Percentiles rank a stretch among this genome's conserved stretches.
These are phyloP conservation scores for Enhydra lutris DNA, from an alignment of 2,113 vertebrate genomes.

Conservation along the genomic window DNA sequence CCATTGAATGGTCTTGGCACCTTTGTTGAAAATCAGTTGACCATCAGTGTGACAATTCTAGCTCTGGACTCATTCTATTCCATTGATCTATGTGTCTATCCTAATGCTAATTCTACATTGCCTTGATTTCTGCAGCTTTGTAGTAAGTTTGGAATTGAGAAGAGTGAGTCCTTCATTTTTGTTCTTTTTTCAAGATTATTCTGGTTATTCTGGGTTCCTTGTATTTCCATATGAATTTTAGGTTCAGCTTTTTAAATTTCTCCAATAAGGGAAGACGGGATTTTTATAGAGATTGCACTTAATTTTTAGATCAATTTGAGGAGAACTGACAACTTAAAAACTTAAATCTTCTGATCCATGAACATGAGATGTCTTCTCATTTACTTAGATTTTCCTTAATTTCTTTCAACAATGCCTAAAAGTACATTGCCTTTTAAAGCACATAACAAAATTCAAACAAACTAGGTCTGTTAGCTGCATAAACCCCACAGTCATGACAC, in stretches of 20 bases:
- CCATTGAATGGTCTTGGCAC: neutral
- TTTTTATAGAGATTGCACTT: neutral
- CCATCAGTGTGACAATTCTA: neutral
- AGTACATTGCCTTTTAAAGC: neutral
- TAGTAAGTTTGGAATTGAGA: neutral
- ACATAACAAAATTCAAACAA: neutral
- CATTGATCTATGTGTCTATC: neutral
- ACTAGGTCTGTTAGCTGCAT: neutral
- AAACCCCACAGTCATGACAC: neutral
- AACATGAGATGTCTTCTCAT: neutral
- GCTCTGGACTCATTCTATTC: neutral
- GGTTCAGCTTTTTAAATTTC: neutral
- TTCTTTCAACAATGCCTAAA: neutral
- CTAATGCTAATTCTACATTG: neutral
- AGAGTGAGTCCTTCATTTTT: neutral
- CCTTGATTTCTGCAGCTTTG: neutral
- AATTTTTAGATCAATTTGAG: neutral
- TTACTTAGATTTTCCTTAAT: neutral
- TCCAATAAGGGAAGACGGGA: neutral
- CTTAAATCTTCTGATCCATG: neutral
- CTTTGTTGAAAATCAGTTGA: neutral
- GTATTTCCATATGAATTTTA: conserved; percentile 10
- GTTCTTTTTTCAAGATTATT: neutral
- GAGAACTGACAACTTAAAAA: neutral
- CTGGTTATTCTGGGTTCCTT: neutral